Base-by-base conservation (phyloP, 2,888 invertebrate genomes). In the Sphinx pinastri region DNA sequence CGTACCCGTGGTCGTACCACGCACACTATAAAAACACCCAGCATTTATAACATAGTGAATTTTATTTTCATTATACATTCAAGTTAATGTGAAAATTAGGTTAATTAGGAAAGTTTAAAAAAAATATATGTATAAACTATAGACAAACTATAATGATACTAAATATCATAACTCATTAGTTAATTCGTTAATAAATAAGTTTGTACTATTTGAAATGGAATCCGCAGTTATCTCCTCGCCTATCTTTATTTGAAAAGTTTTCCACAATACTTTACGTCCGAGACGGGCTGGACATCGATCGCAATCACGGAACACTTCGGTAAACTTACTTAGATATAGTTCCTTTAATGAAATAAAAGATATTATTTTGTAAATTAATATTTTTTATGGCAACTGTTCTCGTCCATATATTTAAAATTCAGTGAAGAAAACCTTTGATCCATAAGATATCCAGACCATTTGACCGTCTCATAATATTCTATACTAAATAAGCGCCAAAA, bases 231-330 rank as follows among this genome's bases (percentile, higher is more conserved):
- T 63, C 47, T 63, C 49, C 13, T 47, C 63, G 19, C 19, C 49
- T 19, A 63, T 49, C 49, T 63, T 47, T 63, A 63, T 63, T 63
- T 63, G 63, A 63, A 63, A 63, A 63, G 49, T 63, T 63, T 49
- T 49, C 63, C 63, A 63, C 63, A 63, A 63, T 49, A 49, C 63
- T 63, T 63, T 63, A 49, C 63, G 63, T 63, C 63, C 49, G 49
- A 16, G 63, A 47, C 11, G 63, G 63, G 63, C 19, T 63, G 63
- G 63, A 63, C 63, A 63, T 63, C 19, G 63, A 63, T 63, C 49
- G 49, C 63, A 47, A 63, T 63, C 49, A 49, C 63, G 11, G 19
- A 49, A 63, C 63, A 63, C 63, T 63, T 63, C 49, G 63, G 19
- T 19, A 63, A 19, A 14, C 19, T 7, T 12, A 6, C 49, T 7